Conservation (phyloP, 2,797 vertebrate species). For the Sebastes kiyomatsui region DNA sequence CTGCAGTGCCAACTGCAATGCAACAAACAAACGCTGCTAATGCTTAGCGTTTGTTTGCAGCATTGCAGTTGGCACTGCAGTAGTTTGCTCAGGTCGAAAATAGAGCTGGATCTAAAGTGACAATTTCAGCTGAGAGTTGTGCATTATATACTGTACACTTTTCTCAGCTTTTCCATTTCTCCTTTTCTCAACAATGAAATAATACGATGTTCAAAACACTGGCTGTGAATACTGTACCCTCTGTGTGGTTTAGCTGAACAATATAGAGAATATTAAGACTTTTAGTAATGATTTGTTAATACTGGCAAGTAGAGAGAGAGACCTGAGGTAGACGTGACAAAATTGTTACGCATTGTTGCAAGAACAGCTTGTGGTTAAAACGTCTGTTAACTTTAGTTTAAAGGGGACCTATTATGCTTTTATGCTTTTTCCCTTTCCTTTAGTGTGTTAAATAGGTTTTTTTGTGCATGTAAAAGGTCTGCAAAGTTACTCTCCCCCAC, state of each 20-base stretch:
- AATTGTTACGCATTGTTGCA: too few relatives aligned
- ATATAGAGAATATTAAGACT: not conserved
- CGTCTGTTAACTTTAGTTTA: too few relatives aligned
- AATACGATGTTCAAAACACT: not conserved
- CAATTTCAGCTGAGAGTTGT: not conserved
- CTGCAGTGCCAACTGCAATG: too few relatives aligned
- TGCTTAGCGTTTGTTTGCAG: too few relatives aligned
- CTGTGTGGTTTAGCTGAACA: not conserved
- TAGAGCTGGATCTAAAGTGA: not conserved
- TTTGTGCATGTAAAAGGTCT: too few relatives aligned
- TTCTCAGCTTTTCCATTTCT: not conserved
- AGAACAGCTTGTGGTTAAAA: too few relatives aligned
- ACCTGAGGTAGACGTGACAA: not conserved
- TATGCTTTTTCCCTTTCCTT: too few relatives aligned
- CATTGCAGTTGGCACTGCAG: not conserved
- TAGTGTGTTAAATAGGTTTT: too few relatives aligned
- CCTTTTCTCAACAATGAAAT: not conserved
- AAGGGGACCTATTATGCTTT: too few relatives aligned
- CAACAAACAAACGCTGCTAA: too few relatives aligned
- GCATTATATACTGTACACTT: not conserved
- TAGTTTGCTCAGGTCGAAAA: not conserved
- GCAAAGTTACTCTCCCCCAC: too few relatives aligned
- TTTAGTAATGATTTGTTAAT: not conserved
- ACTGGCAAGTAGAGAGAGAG: not conserved
- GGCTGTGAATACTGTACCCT: not conserved